A percentile compares a stretch with the other conserved stretches of the same genome.
Evolutionary conservation across 2,888 invertebrate genomes (phyloP).

Genomic region (Diaphora mendica): DNA sequence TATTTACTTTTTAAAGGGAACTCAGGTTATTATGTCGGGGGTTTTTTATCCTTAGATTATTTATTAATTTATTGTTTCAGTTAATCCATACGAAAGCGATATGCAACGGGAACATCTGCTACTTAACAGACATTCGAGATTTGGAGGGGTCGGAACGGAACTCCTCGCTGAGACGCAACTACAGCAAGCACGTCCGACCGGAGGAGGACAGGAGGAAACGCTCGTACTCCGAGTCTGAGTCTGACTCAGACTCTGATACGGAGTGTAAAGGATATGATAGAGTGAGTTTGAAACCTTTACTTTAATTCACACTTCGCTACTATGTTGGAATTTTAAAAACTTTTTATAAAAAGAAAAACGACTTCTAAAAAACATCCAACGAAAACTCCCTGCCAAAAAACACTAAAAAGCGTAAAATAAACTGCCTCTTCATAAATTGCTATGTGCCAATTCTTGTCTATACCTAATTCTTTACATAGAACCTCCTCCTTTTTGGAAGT

Average conservation of each 20-base stretch:
- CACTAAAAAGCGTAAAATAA: no score
- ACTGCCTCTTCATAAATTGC: no score
- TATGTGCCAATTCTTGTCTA: no score
- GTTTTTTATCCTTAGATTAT: no score
- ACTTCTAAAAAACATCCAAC: no score
- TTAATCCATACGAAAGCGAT: slow-evolving; percentile 69
- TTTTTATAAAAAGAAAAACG: no score
- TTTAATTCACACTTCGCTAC: background rate
- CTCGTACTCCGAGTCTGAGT: slow-evolving; percentile 81
- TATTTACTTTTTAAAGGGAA: no score
- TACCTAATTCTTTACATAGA: no score
- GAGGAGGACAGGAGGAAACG: slow-evolving; percentile 76
- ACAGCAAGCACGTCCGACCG: slow-evolving; percentile 82
- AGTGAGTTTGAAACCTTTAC: slow-evolving; percentile 63
- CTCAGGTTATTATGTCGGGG: no score
- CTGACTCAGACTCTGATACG: slow-evolving; percentile 86
- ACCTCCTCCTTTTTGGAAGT: no score
- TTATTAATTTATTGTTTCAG: slow-evolving; percentile 57
- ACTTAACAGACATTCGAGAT: slow-evolving; percentile 63
- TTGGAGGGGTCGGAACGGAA: slow-evolving; percentile 53
- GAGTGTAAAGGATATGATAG: slow-evolving; percentile 82
- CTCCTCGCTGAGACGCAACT: slow-evolving; percentile 62
- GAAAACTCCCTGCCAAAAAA: no score
- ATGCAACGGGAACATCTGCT: slow-evolving; percentile 75
- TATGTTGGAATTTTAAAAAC: background rate